Percentiles rank a stretch among this genome's conserved stretches.
phyloP scores from a whole-genome alignment of 2,888 invertebrate species.

The Caenorhabditis zanzibari region DNA sequence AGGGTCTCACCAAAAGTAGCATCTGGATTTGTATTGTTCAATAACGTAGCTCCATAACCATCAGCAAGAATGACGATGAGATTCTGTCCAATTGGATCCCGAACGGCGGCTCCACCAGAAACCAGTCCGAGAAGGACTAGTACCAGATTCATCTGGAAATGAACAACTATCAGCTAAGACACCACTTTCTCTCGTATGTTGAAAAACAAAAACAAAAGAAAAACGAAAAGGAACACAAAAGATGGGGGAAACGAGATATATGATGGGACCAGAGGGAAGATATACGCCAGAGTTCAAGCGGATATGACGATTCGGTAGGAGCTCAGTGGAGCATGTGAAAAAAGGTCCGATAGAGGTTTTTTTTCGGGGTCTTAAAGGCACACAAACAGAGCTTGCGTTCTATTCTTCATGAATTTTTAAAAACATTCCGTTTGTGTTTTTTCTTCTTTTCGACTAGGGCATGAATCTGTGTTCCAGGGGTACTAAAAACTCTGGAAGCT shows the following conservation, averaged over 20 bases:
- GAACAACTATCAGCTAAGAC: conserved; percentile 11
- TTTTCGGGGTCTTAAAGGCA: not conserved
- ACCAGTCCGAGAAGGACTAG: conserved; percentile 56
- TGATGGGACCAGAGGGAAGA: conserved; percentile 20
- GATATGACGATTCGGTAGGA: conserved; percentile 40
- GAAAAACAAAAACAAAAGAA: conserved; percentile 50
- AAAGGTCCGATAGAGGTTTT: conserved; percentile 22
- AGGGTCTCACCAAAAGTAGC: conserved; percentile 66
- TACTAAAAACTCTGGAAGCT: too few relatives aligned
- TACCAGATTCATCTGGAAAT: conserved; percentile 59
- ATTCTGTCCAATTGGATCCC: conserved; percentile 80
- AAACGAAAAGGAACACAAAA: conserved; percentile 49
- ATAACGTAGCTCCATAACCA: conserved; percentile 80
- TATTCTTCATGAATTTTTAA: conserved; percentile 44
- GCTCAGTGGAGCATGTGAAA: conserved; percentile 18
- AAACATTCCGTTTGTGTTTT: conserved; percentile 16
- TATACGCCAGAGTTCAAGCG: conserved; percentile 48
- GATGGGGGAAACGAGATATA: conserved; percentile 32
- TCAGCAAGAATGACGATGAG: conserved; percentile 81
- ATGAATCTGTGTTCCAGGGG: conserved; percentile 15
- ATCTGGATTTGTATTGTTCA: conserved; percentile 80
- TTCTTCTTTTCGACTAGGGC: not conserved
- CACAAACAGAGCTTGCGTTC: conserved; percentile 21
- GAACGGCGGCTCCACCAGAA: conserved; percentile 28
- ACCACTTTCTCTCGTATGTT: conserved; percentile 20